These are phyloP conservation scores for Hypena proboscidalis DNA, from an alignment of 2,888 invertebrate genomes.

Conservation along the genomic window DNA sequence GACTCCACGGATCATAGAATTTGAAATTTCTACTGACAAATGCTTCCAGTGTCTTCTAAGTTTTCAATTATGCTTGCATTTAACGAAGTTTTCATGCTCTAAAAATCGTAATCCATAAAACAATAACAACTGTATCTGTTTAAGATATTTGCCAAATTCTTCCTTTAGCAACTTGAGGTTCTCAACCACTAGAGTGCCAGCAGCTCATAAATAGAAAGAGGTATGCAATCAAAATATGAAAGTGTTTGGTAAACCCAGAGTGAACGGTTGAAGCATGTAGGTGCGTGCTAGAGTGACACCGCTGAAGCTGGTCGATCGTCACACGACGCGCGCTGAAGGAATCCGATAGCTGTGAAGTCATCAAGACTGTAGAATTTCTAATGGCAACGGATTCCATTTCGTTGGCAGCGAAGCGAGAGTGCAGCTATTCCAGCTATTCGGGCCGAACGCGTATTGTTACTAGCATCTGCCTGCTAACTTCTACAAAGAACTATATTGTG, in stretches of 20 bases:
- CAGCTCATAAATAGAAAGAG: too few species aligned
- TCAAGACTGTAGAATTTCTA: slow-evolving; percentile 79
- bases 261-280: slow-evolving; percentile 49
- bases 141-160: too few species aligned
- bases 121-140: too few species aligned
- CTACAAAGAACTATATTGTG: slow-evolving; percentile 18
- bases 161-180: too few species aligned
- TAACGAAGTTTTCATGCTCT: too few species aligned
- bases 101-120: too few species aligned
- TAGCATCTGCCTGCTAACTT: slow-evolving; percentile 46
- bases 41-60: too few species aligned
- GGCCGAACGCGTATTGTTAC: slow-evolving; percentile 65
- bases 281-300: slow-evolving; percentile 57
- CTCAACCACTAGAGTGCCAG: too few species aligned
- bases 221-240: slow-evolving; percentile 32
- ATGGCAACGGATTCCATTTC: slow-evolving; percentile 81
- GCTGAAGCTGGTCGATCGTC: slow-evolving; percentile 42
- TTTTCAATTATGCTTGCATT: too few species aligned
- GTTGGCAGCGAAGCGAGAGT: slow-evolving; percentile 80
- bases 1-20: too few species aligned
- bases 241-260: slow-evolving; percentile 46
- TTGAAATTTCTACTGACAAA: too few species aligned
- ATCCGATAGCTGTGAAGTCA: slow-evolving; percentile 78
- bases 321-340: slow-evolving; percentile 60
- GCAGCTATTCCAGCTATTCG: slow-evolving; percentile 73